These are phyloP conservation scores for Lycocerus yunnanus DNA, from an alignment of 2,888 invertebrate species.

Conservation along the genomic window DNA sequence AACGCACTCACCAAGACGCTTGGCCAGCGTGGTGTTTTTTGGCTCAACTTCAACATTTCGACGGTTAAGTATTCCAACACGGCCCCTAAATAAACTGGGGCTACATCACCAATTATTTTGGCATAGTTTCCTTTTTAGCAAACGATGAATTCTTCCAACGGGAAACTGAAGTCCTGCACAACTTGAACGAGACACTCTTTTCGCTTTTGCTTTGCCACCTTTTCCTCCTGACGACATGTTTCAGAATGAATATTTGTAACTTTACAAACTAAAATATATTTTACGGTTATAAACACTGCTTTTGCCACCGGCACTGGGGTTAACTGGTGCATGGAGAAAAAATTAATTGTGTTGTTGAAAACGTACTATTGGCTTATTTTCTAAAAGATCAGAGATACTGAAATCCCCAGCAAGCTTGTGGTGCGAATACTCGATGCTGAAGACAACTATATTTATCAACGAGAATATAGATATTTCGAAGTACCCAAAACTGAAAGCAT, in stretches of 20 bases:
- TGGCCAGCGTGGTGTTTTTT: too few relatives aligned
- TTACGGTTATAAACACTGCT: not conserved
- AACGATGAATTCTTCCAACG: constrained; percentile 64
- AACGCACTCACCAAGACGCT: too few relatives aligned
- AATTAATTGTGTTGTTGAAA: too few relatives aligned
- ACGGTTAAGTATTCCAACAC: constrained; percentile 14
- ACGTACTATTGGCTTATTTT: too few relatives aligned
- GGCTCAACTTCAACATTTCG: constrained; percentile 20
- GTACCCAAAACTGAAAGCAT: too few relatives aligned
- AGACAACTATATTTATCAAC: too few relatives aligned
- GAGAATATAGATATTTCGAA: too few relatives aligned
- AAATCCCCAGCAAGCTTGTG: too few relatives aligned
- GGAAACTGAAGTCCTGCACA: constrained; percentile 65
- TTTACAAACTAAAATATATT: not conserved
- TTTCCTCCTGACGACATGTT: constrained; percentile 43
- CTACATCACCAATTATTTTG: constrained; percentile 4
- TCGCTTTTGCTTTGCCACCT: constrained; percentile 44
- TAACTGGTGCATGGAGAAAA: too few relatives aligned
- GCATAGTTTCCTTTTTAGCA: constrained; percentile 61
- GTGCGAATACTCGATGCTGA: too few relatives aligned
- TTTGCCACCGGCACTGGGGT: too few relatives aligned
- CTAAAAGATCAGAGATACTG: too few relatives aligned
- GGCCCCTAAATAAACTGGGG: constrained; percentile 13
- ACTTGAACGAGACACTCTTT: constrained; percentile 56
- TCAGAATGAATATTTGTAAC: not conserved